These are phyloP conservation scores for Sciurus carolinensis DNA, from an alignment of 2,797 vertebrate genomes.

Conservation along the genomic window DNA sequence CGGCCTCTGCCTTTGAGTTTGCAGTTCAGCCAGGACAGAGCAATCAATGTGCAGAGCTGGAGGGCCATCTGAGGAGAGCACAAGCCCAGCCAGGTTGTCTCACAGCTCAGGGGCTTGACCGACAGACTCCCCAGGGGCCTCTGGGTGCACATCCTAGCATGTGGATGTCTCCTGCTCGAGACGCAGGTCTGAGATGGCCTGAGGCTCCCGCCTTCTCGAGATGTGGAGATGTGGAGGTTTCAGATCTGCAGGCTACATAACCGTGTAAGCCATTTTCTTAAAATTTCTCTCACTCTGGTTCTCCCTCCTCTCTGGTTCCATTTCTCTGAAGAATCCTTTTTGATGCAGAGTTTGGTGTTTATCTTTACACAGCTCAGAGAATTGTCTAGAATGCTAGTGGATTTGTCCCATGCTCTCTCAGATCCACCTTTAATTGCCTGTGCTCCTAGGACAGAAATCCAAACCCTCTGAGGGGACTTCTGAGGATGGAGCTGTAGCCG, in stretches of 20 bases:
- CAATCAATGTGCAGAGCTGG: neutral
- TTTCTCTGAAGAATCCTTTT: constrained; percentile 1
- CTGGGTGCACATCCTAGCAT: neutral
- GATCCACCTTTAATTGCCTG: neutral
- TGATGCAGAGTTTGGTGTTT: neutral
- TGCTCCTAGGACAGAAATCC: neutral
- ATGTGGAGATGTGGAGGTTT: neutral
- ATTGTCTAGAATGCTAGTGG: neutral
- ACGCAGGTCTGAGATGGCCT: neutral
- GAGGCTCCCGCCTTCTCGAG: neutral
- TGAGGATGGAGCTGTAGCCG: neutral
- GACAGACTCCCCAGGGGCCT: neutral
- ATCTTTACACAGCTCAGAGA: neutral
- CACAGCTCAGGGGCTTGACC: neutral
- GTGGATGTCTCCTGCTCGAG: neutral
- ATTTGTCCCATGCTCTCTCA: neutral
- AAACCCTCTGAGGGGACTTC: neutral
- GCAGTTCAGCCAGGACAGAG: neutral
- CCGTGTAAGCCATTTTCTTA: neutral
- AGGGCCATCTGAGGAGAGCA: neutral
- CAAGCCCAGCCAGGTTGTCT: neutral
- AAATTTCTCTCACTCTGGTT: neutral
- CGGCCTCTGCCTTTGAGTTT: neutral
- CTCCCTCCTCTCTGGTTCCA: neutral
- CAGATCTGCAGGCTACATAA: neutral